Evolutionary conservation across 2,113 vertebrate genomes (phyloP).

Genomic region (Numida meleagris): DNA sequence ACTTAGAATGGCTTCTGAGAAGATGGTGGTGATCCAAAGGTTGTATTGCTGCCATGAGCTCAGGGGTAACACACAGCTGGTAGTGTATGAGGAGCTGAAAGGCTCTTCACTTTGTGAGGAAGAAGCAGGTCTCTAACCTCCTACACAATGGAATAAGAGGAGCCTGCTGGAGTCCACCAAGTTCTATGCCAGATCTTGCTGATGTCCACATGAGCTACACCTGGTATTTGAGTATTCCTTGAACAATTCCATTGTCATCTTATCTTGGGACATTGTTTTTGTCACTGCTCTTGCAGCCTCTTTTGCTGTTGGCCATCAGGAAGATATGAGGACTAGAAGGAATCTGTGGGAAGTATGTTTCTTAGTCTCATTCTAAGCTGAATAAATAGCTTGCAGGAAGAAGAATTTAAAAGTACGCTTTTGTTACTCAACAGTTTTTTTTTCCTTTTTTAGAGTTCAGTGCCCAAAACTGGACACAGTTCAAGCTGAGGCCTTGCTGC

Average conservation of each 20-base stretch:
- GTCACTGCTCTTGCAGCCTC: too few relatives aligned
- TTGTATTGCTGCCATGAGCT: background rate
- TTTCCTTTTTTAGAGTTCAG: background rate
- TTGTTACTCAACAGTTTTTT: background rate
- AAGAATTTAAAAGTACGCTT: background rate
- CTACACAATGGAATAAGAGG: background rate
- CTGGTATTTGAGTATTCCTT: background rate
- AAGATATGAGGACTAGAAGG: background rate
- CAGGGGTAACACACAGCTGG: background rate
- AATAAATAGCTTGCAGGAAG: background rate
- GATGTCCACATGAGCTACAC: background rate
- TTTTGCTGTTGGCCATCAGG: background rate
- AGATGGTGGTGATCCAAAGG: background rate
- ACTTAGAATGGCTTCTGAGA: background rate
- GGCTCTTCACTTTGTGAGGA: background rate
- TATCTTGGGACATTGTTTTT: background rate
- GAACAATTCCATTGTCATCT: background rate
- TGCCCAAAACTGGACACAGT: background rate
- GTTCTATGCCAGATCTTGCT: background rate
- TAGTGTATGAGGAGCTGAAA: slow-evolving; percentile 13
- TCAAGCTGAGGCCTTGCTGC: slow-evolving; percentile 2
- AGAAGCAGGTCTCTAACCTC: background rate
- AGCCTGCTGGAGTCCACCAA: background rate
- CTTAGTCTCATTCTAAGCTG: background rate
- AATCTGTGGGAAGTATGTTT: background rate